These are phyloP conservation scores for Glyptemys insculpta DNA, from an alignment of 2,797 vertebrate species.

Conservation along the genomic window DNA sequence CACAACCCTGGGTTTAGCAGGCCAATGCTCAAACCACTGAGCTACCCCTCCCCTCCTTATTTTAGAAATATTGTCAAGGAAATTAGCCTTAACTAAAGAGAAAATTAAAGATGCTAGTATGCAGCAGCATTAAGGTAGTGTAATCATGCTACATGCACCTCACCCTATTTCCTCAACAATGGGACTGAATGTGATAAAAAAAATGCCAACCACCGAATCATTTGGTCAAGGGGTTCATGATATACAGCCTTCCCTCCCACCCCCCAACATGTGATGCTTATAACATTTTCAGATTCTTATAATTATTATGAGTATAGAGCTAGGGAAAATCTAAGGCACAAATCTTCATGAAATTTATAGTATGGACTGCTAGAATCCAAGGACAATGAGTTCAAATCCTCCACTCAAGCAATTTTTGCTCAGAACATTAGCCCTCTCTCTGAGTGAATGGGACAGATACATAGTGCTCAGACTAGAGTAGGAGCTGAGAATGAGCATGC, in stretches of 20 bases:
- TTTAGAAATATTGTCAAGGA: neutral
- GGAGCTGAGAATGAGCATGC: neutral
- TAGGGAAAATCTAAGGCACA: neutral
- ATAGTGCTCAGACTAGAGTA: neutral
- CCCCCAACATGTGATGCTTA: neutral
- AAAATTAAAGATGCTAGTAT: neutral
- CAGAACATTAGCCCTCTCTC: neutral
- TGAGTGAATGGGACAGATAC: neutral
- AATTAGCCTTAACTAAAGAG: neutral
- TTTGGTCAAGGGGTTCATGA: neutral
- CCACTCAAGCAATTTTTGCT: neutral
- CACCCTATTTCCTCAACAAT: neutral
- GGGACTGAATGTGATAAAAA: neutral
- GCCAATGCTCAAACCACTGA: too few relatives aligned
- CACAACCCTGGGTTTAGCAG: too few relatives aligned
- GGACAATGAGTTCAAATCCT: neutral
- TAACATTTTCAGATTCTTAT: neutral
- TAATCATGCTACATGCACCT: neutral
- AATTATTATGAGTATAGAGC: neutral
- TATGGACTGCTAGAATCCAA: neutral
- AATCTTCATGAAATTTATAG: neutral
- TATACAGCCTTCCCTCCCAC: neutral
- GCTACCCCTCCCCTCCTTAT: neutral
- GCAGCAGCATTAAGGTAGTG: neutral
- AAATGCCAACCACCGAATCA: neutral